Conservation (phyloP, 2,113 vertebrate genomes). For the Odocoileus hemionus region DNA sequence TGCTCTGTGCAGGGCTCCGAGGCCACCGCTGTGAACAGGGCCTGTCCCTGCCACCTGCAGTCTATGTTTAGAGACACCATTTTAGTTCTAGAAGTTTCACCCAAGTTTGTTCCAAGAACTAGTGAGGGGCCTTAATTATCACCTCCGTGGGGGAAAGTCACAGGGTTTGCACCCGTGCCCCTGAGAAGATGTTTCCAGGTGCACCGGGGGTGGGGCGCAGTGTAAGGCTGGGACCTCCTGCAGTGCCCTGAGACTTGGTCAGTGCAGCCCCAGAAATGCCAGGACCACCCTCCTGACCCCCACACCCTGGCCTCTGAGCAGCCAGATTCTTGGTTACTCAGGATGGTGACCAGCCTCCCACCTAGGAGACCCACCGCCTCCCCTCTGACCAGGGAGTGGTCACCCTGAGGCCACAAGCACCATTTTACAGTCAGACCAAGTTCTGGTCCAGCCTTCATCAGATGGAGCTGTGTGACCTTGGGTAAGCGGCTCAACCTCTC, state of each 20-base stretch:
- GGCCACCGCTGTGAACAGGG: not conserved
- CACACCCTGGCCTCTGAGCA: not conserved
- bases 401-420: not conserved
- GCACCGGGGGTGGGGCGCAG: accelerated
- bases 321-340: not conserved
- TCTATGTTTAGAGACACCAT: not conserved
- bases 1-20: not conserved
- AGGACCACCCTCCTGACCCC: not conserved
- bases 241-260: not conserved
- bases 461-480: not conserved
- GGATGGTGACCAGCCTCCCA: not conserved
- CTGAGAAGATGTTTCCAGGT: not conserved
- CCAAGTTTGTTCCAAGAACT: not conserved
- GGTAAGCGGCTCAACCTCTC: not conserved
- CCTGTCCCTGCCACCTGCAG: not conserved
- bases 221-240: not conserved
- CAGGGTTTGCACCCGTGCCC: not conserved
- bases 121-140: not conserved
- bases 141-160: not conserved
- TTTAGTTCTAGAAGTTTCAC: not conserved
- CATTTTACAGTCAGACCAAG: not conserved
- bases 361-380: not conserved
- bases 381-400: not conserved
- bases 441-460: not conserved
- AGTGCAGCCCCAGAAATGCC: not conserved